Evolutionary conservation across 2,888 invertebrate species (phyloP), one percentile per base, ranked within the genome.

Genomic region (Noctua janthe): DNA sequence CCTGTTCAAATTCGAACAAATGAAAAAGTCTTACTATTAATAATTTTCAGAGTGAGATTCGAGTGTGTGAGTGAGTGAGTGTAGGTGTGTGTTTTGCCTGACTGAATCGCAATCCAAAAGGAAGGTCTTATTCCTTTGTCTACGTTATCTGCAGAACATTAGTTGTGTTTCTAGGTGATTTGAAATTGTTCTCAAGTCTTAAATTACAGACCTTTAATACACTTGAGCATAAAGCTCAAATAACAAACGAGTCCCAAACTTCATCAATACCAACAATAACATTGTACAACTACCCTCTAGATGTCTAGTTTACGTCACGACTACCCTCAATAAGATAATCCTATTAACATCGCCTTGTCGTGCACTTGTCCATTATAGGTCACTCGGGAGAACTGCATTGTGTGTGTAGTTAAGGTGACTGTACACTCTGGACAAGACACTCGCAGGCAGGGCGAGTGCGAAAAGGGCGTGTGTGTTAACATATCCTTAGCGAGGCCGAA

Each of bases 271-370:
- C 59, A 10, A 78, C 71, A 76, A 43, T 83, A 72, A 83, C 35
- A 67, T 29, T 54, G 71, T 11, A 81, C 74, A 54, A 59, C 56
- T 74, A 59, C 49, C 56, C 49, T 23, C 47, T 43, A 56, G 29
- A 23, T n/a, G 15, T 43, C 7, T 39, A 39, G 39, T 66, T 15
- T 49, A n/a, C 20, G 43, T n/a, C 59, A 54, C 51, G 7, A 29
- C 67, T 85, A 72, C 39, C 71, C 71, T 72, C 84, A 72, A 78
- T 86, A 74, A 39, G 71, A 74, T 83, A 86, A 86, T 84, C 74
- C 59, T 15, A 77, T 84, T 86, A 82, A 86, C 66, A 73, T 54
- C 56, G 64, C 51, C 74, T 66, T 78, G 82, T 78, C 71, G 74
- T 74, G 71, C 73, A 78, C 47, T 78, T 59, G 78, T 73, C 74